Conservation (phyloP, 2,797 vertebrate species). For the Gymnopithys bicolor region DNA sequence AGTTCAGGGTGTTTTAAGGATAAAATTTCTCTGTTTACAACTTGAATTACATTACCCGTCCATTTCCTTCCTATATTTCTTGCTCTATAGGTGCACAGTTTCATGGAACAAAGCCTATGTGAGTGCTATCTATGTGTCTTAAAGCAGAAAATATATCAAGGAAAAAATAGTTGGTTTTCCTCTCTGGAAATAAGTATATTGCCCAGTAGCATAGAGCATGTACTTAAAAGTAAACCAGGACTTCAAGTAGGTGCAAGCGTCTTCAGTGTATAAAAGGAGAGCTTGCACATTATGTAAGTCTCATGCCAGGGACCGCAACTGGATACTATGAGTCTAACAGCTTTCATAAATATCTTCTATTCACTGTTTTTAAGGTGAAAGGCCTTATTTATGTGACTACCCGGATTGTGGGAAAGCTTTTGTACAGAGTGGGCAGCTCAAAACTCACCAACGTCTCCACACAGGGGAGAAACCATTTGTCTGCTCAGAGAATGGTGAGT, state of each 20-base stretch:
- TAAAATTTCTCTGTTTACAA: not conserved
- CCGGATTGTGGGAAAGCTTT: constrained; percentile 97
- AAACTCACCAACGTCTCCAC: constrained; percentile 98
- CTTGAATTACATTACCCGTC: not conserved
- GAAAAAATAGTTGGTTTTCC: not conserved
- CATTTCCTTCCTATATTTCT: not conserved
- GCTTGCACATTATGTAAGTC: not conserved
- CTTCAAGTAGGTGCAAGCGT: not conserved
- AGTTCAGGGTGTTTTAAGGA: not conserved
- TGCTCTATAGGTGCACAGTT: not conserved
- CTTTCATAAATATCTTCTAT: not conserved
- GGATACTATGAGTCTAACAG: not conserved
- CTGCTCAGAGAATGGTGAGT: constrained; percentile 94
- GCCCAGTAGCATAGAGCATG: not conserved
- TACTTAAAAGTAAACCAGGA: not conserved
- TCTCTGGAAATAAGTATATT: not conserved
- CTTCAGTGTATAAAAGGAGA: not conserved
- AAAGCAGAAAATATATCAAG: not conserved
- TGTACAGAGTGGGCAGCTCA: constrained; percentile 97
- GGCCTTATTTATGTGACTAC: constrained; percentile 96
- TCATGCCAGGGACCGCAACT: not conserved
- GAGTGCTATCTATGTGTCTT: not conserved
- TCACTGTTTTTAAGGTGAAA: constrained; percentile 83
- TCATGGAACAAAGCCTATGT: not conserved
- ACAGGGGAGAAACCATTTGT: constrained; percentile 98